These are phyloP conservation scores for Parotia lawesii DNA, from an alignment of 2,113 vertebrate species.

Conservation along the genomic window DNA sequence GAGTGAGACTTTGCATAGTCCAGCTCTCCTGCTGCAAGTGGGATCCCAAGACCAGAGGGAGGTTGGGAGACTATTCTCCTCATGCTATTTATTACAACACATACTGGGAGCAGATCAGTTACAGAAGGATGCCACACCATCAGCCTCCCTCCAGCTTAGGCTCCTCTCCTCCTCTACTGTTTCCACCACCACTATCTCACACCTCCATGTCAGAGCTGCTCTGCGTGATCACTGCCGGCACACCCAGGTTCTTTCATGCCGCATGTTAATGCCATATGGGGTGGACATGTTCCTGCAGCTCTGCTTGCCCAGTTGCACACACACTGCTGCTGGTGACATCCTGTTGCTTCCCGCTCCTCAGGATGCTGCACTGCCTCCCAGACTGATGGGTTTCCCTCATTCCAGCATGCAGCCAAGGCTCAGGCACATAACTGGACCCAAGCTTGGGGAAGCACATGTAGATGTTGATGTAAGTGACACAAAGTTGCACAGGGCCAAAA, in stretches of 20 bases:
- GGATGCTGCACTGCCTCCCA: not conserved
- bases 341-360: not conserved
- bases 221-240: fast-evolving
- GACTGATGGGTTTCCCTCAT: not conserved
- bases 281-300: not conserved
- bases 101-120: not conserved
- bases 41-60: not conserved
- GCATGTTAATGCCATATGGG: not conserved
- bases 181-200: not conserved
- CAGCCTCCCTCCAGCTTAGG: not conserved
- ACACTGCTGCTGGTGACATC: not conserved
- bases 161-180: not conserved
- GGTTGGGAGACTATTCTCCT: not conserved
- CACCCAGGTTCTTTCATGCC: not conserved
- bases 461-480: not conserved
- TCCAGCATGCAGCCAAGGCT: not conserved
- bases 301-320: not conserved
- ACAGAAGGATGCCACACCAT: not conserved
- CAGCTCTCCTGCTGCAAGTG: not conserved
- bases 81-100: not conserved
- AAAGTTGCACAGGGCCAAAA: not conserved
- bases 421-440: fast-evolving
- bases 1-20: not conserved
- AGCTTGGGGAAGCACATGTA: fast-evolving
- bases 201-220: not conserved